Evolutionary conservation across 2,113 vertebrate genomes (phyloP).

Genomic region (Forbesichthys papilliferus): DNA sequence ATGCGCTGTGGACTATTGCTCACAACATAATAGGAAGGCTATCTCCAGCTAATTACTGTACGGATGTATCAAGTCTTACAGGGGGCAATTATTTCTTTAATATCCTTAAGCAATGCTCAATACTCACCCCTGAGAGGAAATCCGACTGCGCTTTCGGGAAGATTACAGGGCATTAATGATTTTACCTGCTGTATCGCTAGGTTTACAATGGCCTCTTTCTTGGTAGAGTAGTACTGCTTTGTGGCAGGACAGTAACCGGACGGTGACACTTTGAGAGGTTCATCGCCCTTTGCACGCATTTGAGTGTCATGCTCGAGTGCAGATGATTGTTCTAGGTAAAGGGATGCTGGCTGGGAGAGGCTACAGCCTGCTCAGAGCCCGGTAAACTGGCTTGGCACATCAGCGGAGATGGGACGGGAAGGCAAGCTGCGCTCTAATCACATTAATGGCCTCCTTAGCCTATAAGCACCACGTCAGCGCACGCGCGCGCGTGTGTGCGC

Average conservation of each 20-base stretch:
- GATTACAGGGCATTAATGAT: slow-evolving; percentile 62
- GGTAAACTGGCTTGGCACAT: slow-evolving; percentile 22
- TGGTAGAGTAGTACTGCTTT: slow-evolving; percentile 12
- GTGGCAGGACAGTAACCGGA: slow-evolving; percentile 38
- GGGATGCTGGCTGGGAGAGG: slow-evolving; percentile 14
- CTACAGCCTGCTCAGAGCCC: slow-evolving; percentile 20
- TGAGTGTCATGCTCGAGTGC: slow-evolving; percentile 36
- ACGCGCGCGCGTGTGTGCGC: slow-evolving; percentile 4
- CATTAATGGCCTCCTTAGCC: slow-evolving; percentile 45
- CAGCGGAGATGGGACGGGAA: slow-evolving; percentile 20
- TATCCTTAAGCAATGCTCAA: slow-evolving; percentile 34
- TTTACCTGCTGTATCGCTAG: slow-evolving; percentile 45
- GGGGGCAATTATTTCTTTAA: slow-evolving; percentile 29
- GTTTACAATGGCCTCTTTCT: slow-evolving; percentile 22
- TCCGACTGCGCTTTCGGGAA: slow-evolving; percentile 43
- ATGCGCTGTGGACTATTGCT: not conserved
- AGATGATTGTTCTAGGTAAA: slow-evolving; percentile 20
- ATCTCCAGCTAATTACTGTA: too few species aligned
- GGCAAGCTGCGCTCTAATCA: slow-evolving; percentile 48
- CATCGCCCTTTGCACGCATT: not conserved
- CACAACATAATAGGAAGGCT: too few species aligned
- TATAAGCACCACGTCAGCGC: slow-evolving; percentile 9
- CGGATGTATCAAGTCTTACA: not conserved
- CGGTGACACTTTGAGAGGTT: slow-evolving; percentile 39
- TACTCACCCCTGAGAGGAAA: slow-evolving; percentile 45